Base-by-base conservation (phyloP, 1,140 invertebrate species). In the Aphaenogaster ashmeadi region DNA sequence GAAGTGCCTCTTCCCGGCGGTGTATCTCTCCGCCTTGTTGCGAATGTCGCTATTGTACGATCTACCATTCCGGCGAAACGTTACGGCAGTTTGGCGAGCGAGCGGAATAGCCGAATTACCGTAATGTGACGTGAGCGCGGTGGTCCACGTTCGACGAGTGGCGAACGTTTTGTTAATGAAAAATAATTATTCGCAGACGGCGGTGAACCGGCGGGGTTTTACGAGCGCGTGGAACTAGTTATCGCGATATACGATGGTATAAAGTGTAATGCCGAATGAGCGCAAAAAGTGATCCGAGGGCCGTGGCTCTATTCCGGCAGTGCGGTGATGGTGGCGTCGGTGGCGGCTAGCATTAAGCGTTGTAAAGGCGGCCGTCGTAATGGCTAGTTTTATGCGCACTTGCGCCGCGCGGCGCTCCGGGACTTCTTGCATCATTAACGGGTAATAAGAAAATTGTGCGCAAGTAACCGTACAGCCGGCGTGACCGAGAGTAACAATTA, bases 361-460 rank as follows among this genome's bases (percentile, higher is more conserved):
- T 86, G 87, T 91, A 91, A 91, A 89, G 72, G 88, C 78, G 50
- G 69, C 74, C 58, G 87, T 89, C 77, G 85, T 89, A 91, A 91
- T 91, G 84, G 85, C 89, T 91, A 89, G 87, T 89, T 91, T 91
- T 87, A 91, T 78, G 90, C 79, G 84, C 60, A 67, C 79, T 87
- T 77, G 89, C 50, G 69, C 56, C 72, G 44, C 62, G 18, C 78
- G 83, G 69, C 60, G 72, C 52, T 79, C 69, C 80, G 90, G 33
- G 69, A 81, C 75, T 91, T 87, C 79, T 91, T 91, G 90, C 89
- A 83, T 91, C 90, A 91, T 91, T 91, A 91, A 91, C 90, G 88
- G 90, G 88, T 89, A 91, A 89, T 91, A 91, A 91, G 90, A 91
- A 91, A 91, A 91, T 89, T 91, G 90, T 71, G 80, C 74, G 69